Percentiles rank a stretch among this genome's conserved stretches.
phyloP scores from a whole-genome alignment of 2,797 vertebrate species.

The Prunella strophiata region DNA sequence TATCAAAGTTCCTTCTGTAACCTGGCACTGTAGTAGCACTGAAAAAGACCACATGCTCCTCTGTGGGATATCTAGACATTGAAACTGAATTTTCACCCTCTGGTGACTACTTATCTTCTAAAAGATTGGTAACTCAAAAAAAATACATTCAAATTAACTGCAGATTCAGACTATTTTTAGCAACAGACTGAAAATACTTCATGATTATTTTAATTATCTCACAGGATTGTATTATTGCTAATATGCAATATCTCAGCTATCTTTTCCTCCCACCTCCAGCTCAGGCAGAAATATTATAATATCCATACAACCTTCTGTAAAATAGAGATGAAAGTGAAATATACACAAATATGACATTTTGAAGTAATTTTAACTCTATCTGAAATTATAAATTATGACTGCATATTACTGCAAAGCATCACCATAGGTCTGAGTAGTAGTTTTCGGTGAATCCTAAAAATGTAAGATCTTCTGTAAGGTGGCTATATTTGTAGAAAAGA shows the following conservation, averaged over 20 bases:
- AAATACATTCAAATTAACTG: neutral
- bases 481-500: neutral
- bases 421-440: neutral
- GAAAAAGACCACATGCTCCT: neutral
- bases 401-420: neutral
- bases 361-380: neutral
- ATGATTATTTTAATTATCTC: neutral
- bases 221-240: neutral
- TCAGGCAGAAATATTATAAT: neutral
- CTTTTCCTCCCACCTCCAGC: neutral
- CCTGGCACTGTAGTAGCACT: neutral
- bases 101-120: neutral
- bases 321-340: neutral
- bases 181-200: neutral
- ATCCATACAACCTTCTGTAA: neutral
- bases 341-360: neutral
- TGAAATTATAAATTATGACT: neutral
- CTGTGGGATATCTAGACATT: fast-evolving
- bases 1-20: neutral
- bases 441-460: neutral
- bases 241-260: neutral
- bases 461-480: neutral
- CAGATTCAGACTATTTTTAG: neutral
- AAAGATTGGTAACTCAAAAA: neutral
- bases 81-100: neutral